phyloP scores from a whole-genome alignment of 1,140 invertebrate genomes.

The Camponotus vicinus region DNA sequence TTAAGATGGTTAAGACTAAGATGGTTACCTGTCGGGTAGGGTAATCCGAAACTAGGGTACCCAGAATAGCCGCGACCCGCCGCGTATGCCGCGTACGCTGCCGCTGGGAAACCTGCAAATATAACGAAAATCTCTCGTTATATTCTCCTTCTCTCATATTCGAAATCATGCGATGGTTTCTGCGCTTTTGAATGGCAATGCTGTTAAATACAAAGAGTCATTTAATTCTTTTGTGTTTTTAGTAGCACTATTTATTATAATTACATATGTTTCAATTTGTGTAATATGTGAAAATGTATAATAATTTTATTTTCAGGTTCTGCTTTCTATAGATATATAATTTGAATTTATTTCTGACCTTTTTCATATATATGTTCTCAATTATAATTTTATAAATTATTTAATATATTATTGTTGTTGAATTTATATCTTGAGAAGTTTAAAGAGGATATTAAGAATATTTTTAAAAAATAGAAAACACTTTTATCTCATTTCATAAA shows the following conservation, averaged over 20 bases:
- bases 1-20: slow-evolving; percentile 87
- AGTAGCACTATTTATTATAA: not conserved
- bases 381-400: not conserved
- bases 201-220: not conserved
- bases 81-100: slow-evolving; percentile 96
- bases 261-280: not conserved
- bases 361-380: not conserved
- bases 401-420: not conserved
- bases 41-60: slow-evolving; percentile 98
- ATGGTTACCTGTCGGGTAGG: slow-evolving; percentile 98
- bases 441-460: not conserved
- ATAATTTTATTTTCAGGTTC: not conserved
- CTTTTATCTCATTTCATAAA: not conserved
- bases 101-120: slow-evolving; percentile 95
- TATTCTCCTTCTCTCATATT: not conserved
- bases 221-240: not conserved
- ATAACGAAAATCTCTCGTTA: slow-evolving; percentile 77
- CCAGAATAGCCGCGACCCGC: slow-evolving; percentile 97
- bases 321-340: not conserved
- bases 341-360: not conserved
- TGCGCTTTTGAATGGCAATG: not conserved
- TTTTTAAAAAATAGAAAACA: not conserved
- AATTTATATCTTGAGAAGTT: not conserved
- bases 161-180: not conserved
- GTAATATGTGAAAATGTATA: not conserved